Percentiles rank a stretch among this genome's conserved stretches.
Conservation (phyloP, 1,140 invertebrate species). For the Tetranychus urticae region DNA sequence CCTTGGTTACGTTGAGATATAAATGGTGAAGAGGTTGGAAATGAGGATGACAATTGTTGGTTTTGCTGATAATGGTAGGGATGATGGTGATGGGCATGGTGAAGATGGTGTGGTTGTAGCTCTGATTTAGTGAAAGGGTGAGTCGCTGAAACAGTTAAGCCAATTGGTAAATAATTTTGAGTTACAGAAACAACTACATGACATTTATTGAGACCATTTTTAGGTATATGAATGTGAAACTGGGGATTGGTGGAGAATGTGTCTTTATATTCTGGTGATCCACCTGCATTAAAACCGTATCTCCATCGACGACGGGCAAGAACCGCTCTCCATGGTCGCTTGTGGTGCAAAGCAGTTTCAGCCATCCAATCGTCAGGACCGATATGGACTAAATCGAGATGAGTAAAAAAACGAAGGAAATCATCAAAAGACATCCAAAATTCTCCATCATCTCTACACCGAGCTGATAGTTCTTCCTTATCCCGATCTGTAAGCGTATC, state of each 20-base stretch:
- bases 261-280: constrained; percentile 66
- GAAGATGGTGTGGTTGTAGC: constrained; percentile 3
- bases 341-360: constrained; percentile 49
- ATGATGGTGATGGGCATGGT: neutral
- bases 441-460: constrained; percentile 36
- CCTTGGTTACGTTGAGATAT: constrained; percentile 12
- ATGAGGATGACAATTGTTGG: neutral
- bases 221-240: constrained; percentile 37
- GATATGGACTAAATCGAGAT: constrained; percentile 61
- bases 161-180: constrained; percentile 33
- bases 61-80: neutral
- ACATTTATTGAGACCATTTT: constrained; percentile 35
- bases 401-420: constrained; percentile 55
- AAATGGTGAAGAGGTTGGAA: too few species aligned
- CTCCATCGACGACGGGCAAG: constrained; percentile 32
- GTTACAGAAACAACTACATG: constrained; percentile 46
- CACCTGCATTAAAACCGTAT: constrained; percentile 61
- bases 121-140: constrained; percentile 1
- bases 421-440: constrained; percentile 70
- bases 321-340: constrained; percentile 42
- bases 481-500: constrained; percentile 44
- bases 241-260: constrained; percentile 85
- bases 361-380: constrained; percentile 60
- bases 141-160: constrained; percentile 1
- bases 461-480: constrained; percentile 33